Conservation (phyloP, 2,113 vertebrate genomes). For the Hassar affinis region DNA sequence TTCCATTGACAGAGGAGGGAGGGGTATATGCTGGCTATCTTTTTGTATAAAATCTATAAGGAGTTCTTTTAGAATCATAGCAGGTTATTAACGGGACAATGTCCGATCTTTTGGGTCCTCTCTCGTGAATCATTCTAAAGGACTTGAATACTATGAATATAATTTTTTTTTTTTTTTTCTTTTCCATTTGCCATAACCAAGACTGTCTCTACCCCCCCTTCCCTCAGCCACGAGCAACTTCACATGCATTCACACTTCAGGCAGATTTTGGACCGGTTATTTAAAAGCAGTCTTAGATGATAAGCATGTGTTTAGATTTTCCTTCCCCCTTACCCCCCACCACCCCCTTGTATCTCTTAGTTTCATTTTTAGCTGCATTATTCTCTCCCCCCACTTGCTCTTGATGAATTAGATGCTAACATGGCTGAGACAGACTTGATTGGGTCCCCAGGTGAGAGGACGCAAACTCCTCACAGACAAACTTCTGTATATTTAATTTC, state of each 20-base stretch:
- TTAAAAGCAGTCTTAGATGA: constrained; percentile 82
- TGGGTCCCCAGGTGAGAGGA: constrained; percentile 95
- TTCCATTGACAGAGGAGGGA: constrained; percentile 53
- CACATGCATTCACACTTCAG: constrained; percentile 60
- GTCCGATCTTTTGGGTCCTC: constrained; percentile 78
- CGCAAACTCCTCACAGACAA: constrained; percentile 91
- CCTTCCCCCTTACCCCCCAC: not conserved
- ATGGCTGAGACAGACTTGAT: constrained; percentile 93
- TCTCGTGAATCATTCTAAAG: constrained; percentile 82
- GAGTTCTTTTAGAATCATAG: constrained; percentile 84
- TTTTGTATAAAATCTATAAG: constrained; percentile 69
- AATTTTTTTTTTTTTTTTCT: not conserved
- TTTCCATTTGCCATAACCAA: constrained; percentile 68
- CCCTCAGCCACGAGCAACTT: constrained; percentile 50
- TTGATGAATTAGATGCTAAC: constrained; percentile 97
- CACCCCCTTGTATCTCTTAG: constrained; percentile 67
- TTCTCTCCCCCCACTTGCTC: constrained; percentile 70
- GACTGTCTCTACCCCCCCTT: constrained; percentile 67
- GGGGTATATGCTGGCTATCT: constrained; percentile 65
- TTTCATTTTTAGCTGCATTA: constrained; percentile 78
- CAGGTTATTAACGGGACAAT: constrained; percentile 76
- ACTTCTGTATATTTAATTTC: constrained; percentile 99
- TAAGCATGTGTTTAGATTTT: constrained; percentile 75
- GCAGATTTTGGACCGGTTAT: constrained; percentile 72
- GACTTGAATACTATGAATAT: constrained; percentile 73